phyloP scores from a whole-genome alignment of 2,113 vertebrate genomes.

The Tonatia bakeri region DNA sequence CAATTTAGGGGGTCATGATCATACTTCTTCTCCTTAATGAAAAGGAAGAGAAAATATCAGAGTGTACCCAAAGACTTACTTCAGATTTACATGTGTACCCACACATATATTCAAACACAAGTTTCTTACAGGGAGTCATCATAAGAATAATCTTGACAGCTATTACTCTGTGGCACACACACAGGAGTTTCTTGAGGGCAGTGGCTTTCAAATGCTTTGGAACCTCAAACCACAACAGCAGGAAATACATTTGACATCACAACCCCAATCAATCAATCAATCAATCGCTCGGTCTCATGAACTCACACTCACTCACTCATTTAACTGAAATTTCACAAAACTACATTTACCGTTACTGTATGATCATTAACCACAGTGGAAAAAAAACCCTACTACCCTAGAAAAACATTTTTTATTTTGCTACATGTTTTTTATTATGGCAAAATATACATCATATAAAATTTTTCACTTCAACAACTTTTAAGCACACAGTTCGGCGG shows the following conservation, averaged over 20 bases:
- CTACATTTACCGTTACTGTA: background rate
- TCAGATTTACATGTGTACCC: background rate
- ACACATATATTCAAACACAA: background rate
- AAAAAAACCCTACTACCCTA: background rate
- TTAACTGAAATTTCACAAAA: constrained; percentile 8
- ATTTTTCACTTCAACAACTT: background rate
- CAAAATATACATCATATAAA: background rate
- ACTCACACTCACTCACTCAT: background rate
- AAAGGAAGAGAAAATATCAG: background rate
- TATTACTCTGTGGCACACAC: background rate
- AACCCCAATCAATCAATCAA: background rate
- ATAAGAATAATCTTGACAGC: background rate
- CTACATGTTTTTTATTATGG: background rate
- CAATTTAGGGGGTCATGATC: background rate
- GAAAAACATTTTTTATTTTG: background rate
- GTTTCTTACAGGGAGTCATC: background rate
- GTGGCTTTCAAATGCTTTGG: background rate
- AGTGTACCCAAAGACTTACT: background rate
- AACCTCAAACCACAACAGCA: background rate
- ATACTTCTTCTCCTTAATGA: background rate
- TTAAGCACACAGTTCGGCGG: background rate
- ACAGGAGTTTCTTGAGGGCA: background rate
- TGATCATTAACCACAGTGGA: background rate
- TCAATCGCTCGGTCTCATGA: background rate
- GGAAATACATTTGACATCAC: background rate